Percentiles rank a stretch among this genome's conserved stretches.
Evolutionary conservation across 2,797 vertebrate species (phyloP).

Genomic region (Eleutherodactylus coqui): DNA sequence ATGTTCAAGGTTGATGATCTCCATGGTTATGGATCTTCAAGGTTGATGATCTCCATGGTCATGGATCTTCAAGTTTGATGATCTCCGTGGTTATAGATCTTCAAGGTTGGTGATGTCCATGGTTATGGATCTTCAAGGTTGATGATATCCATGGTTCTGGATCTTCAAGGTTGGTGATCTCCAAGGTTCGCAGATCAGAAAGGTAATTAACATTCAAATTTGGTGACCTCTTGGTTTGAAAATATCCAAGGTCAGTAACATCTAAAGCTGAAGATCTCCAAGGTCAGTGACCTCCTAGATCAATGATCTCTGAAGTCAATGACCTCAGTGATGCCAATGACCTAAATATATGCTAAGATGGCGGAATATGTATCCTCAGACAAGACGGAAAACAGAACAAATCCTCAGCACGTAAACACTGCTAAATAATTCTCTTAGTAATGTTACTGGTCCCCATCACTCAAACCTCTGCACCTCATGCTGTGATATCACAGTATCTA

Average conservation of each 20-base stretch:
- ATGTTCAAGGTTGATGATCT: too few species aligned
- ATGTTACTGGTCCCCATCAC: neutral
- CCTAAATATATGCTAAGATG: neutral
- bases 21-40: neutral
- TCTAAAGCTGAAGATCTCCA: neutral
- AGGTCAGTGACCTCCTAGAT: neutral
- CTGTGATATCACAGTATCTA: neutral
- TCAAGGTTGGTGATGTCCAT: too few species aligned
- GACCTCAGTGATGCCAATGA: neutral
- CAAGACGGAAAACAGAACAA: neutral
- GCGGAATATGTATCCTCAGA: neutral
- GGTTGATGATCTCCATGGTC: too few species aligned
- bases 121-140: too few species aligned
- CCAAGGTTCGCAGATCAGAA: too few species aligned
- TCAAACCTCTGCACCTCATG: neutral
- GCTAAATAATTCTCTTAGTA: conserved; percentile 19
- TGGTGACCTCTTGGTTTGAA: neutral
- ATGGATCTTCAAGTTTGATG: neutral
- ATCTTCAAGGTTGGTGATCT: too few species aligned
- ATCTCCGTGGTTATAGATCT: neutral
- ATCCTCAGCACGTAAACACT: neutral
- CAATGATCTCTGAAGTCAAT: neutral
- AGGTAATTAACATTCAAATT: too few species aligned
- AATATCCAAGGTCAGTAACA: neutral
- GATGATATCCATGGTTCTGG: too few species aligned